Base-by-base conservation (phyloP, 2,113 vertebrate genomes). In the Passer domesticus region DNA sequence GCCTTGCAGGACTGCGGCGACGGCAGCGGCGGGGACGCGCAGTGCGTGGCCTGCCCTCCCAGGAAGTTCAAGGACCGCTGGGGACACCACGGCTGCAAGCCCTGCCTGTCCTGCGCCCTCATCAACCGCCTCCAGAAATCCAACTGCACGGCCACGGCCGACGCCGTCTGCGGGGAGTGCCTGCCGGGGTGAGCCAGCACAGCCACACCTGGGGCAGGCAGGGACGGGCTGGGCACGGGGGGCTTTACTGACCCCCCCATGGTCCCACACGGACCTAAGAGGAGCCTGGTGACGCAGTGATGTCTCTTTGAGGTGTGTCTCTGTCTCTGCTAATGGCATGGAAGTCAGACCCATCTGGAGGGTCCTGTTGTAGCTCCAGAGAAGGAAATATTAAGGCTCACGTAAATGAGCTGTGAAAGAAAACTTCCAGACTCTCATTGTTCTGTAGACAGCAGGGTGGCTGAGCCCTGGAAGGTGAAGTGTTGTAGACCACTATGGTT, bases 1-100 rank as follows among this genome's bases (percentile, higher is more conserved):
- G 50, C 97, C 46, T 94, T 72, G n/a, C 90, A 98, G 98, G 98
- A 98, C 30, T 99, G 98, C 30, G 98, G 98, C 1, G 98, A 98
- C 6, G 97, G 98, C 33, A 92, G 96, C 11, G 98, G 98, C 4
- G 96, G 92, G 25, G 96, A 97, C 6, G 97, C 97, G 0, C 96
- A 93, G 53, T 98, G 98, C 20, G 79, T 85, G 10, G 66, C 95
- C 31, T 99, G 98, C 92, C 97, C 93, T 12, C 93, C 96, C 50
- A 96, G 97, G 43, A 98, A 98, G 90, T 99, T 98, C 67, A 99
- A 99, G 96, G 98, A 98, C 64, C 97, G 77, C 75, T 98, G 97
- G 97, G 98, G 98, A 13, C 97, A 97, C 7, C 98, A 98, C 1
- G 96, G 97, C 81, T 99, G 98, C 94, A 98, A 98, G 59, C 97